These are phyloP conservation scores for Pterois miles DNA, from an alignment of 2,797 vertebrate genomes.

Conservation along the genomic window DNA sequence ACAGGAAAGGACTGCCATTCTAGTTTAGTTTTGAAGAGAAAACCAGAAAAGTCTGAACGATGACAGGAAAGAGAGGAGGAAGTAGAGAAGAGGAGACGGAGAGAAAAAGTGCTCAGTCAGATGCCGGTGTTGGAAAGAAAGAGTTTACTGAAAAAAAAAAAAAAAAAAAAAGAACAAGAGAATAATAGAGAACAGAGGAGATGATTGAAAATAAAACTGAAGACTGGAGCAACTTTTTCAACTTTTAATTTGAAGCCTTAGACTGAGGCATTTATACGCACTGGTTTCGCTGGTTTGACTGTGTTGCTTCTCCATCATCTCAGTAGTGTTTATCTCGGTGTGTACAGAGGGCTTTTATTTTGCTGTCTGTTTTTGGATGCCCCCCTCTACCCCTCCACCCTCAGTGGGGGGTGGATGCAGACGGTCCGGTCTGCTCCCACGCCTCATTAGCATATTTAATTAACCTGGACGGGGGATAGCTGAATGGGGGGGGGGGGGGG, in stretches of 20 bases:
- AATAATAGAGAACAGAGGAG: not conserved
- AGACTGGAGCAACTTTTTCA: not conserved
- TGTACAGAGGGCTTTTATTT: constrained; percentile 18
- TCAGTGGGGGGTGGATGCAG: constrained; percentile 87
- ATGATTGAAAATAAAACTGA: constrained; percentile 11
- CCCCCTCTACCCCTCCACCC: not conserved
- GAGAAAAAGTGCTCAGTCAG: not conserved
- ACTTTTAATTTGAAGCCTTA: not conserved
- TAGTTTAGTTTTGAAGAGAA: too few relatives aligned
- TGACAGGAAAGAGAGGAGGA: not conserved
- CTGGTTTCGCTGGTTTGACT: constrained; percentile 3
- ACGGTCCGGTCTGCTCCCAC: constrained; percentile 89
- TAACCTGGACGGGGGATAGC: constrained; percentile 76
- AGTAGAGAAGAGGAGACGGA: not conserved
- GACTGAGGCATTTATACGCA: not conserved
- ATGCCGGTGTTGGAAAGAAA: not conserved
- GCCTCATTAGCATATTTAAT: constrained; percentile 99
- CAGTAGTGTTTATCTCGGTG: not conserved
- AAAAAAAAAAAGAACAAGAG: not conserved
- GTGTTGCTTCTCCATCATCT: not conserved
- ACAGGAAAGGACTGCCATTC: too few relatives aligned
- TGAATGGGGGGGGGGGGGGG: constrained; percentile 49
- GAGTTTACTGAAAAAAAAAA: not conserved
- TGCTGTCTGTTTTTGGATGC: not conserved
- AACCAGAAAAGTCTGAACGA: not conserved